Base-by-base conservation (phyloP, 2,888 invertebrate species). In the Conchocele bisecta region DNA sequence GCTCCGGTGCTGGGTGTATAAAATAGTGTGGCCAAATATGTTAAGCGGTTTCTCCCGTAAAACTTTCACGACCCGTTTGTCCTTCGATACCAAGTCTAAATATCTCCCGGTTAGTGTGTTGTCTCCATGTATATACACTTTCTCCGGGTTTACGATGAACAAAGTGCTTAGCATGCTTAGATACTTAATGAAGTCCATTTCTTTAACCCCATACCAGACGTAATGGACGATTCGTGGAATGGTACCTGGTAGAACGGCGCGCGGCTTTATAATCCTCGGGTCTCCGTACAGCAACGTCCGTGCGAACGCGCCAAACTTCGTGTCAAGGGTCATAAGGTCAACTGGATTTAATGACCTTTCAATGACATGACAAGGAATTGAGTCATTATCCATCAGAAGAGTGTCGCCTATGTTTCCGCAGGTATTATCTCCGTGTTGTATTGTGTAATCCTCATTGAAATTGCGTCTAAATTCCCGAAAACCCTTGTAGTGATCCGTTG, bases 151-250 rank as follows among this genome's bases (percentile, higher is more conserved):
- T 5, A 86, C 69, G 15, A 89, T 83, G 48, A 83, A 82, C 3
- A 88, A 70, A n/a, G 83, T 60, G 66, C 87, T 87, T 13, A 85
- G 53, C 6, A 85, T 72, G 54, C 86, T 86, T 9, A 88, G 75
- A 68, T 85, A 88, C 81, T 86, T 86, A 17, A 83, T 67, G 57
- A 83, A 86, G 24, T 83, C 80, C 78, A 88, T 81, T 22, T 68
- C 48, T 11, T 69, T 64, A 7, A 72, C 75, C 1, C 82, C 82
- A 48, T 85, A 75, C 87, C 89, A 89, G 6, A 88, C 83, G 70
- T 89, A 87, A 65, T 90, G 89, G 5, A 86, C 86, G 9, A 88
- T 85, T 50, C 83, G 85, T 1, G 87, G 87, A 11, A 88, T 85
- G 5, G 75, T 72, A 6, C 70, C 64, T n/a, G 58, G 58, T n/a